Evolutionary conservation across 2,797 vertebrate species (phyloP).

Genomic region (Sparidentex hasta): DNA sequence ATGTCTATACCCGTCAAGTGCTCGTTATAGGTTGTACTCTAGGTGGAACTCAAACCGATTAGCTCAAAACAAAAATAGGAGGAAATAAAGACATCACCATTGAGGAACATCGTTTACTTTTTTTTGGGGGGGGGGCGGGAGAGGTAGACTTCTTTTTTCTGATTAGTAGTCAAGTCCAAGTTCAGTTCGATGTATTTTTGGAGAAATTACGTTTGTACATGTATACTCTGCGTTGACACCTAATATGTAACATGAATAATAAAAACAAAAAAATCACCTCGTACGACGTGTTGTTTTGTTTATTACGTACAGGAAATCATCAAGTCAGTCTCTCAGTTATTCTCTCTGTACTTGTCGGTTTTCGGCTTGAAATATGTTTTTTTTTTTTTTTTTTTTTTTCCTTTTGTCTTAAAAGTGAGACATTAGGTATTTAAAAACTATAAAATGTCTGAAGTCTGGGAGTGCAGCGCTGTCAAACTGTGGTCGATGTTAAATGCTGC

Average conservation of each 20-base stretch:
- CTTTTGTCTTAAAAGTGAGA: not conserved
- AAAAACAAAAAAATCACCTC: slow-evolving; percentile 77
- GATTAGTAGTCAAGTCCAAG: slow-evolving; percentile 79
- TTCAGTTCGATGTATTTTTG: slow-evolving; percentile 84
- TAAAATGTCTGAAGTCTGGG: not conserved
- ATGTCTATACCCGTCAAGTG: slow-evolving; percentile 80
- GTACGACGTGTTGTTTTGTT: slow-evolving; percentile 15
- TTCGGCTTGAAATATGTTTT: not conserved
- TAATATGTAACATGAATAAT: slow-evolving; percentile 80
- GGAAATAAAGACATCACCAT: slow-evolving; percentile 63
- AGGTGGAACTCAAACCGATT: slow-evolving; percentile 69
- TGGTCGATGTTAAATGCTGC: not conserved
- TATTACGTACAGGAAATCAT: not conserved
- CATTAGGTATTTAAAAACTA: not conserved
- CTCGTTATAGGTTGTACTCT: slow-evolving; percentile 77
- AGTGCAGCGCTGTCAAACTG: not conserved
- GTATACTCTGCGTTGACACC: slow-evolving; percentile 81
- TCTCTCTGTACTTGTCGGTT: not conserved
- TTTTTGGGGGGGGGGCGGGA: slow-evolving; percentile 10
- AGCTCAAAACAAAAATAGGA: slow-evolving; percentile 58
- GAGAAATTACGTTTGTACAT: slow-evolving; percentile 82
- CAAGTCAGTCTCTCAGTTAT: not conserved
- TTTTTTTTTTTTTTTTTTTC: not conserved
- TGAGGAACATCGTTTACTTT: slow-evolving; percentile 59
- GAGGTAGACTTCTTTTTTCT: slow-evolving; percentile 65